Conservation (phyloP, 2,797 vertebrate genomes). For the Danio jaintianensis region DNA sequence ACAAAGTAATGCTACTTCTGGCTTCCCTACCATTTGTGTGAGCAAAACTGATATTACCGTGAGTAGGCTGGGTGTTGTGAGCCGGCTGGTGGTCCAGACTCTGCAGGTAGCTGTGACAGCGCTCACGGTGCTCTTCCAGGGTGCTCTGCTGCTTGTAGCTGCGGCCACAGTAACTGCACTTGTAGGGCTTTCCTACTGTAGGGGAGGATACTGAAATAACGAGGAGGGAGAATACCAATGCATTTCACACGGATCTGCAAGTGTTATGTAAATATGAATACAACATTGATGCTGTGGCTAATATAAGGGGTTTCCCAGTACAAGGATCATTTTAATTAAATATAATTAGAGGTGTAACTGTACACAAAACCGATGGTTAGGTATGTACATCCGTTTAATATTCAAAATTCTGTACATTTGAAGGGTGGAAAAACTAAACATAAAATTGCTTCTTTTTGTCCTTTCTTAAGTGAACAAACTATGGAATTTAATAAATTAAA, state of each 20-base stretch:
- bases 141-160: slow-evolving; percentile 97
- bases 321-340: too few species aligned
- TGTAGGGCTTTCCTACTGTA: slow-evolving; percentile 93
- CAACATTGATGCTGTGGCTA: slow-evolving; percentile 1
- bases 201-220: slow-evolving; percentile 86
- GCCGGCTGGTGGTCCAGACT: slow-evolving; percentile 85
- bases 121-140: slow-evolving; percentile 93
- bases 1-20: neutral
- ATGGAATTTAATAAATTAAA: too few species aligned
- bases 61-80: slow-evolving; percentile 73
- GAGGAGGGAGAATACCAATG: neutral
- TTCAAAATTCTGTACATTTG: too few species aligned
- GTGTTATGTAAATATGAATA: slow-evolving; percentile 7
- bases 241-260: slow-evolving; percentile 14
- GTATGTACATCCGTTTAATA: too few species aligned
- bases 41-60: slow-evolving; percentile 70
- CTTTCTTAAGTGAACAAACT: too few species aligned
- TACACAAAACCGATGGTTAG: too few species aligned
- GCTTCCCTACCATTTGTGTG: neutral
- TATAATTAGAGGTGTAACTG: too few species aligned
- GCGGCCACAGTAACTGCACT: slow-evolving; percentile 95
- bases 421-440: too few species aligned
- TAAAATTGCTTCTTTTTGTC: too few species aligned
- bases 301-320: neutral
- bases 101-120: slow-evolving; percentile 92